Base-by-base conservation (phyloP, 1,140 invertebrate genomes). In the Drosophila albomicans region DNA sequence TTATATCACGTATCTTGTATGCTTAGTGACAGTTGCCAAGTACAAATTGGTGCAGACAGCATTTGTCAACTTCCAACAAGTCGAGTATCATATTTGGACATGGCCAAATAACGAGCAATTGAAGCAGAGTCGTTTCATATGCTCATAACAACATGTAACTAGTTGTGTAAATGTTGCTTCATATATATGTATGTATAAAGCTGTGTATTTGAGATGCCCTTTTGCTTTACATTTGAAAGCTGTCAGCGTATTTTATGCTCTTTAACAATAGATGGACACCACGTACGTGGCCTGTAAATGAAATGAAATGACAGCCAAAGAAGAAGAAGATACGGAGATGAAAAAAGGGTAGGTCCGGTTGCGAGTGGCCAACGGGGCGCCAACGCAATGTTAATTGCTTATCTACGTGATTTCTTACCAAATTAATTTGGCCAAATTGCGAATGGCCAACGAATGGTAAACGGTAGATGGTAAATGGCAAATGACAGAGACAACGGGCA, bases 341-440 rank as follows among this genome's bases (percentile, higher is more conserved):
- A 41, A 16, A 45, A 68, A 30, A 10, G 8, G 28, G 52, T 13
- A 20, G 35, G 5, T 52, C 35, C 25, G 20, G 20, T 25, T 25
- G 20, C 20, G 30, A 58, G 35, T 7, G 5, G 5, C 5, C 16
- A 28, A 46, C 52, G 69, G 71, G 51, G 64, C 52, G 64, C 51
- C 64, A 75, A 69, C 71, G 66, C 85, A 76, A 85, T 90, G 91
- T 91, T 91, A 91, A 91, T 91, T 91, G 91, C 86, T 90, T 91
- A 91, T 91, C 91, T 91, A 91, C 91, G 91, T 91, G 91, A 91
- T 91, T 91, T 91, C 91, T 88, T 91, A 91, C 86, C 87, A 86
- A 91, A 91, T 91, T 91, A 91, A 89, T 86, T 91, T 91, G 75
- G 69, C 74, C 79, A 89, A 91, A 91, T 91, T 91, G 81, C 88